Base-by-base conservation (phyloP, 2,888 invertebrate genomes). In the Antheraea assamensis region DNA sequence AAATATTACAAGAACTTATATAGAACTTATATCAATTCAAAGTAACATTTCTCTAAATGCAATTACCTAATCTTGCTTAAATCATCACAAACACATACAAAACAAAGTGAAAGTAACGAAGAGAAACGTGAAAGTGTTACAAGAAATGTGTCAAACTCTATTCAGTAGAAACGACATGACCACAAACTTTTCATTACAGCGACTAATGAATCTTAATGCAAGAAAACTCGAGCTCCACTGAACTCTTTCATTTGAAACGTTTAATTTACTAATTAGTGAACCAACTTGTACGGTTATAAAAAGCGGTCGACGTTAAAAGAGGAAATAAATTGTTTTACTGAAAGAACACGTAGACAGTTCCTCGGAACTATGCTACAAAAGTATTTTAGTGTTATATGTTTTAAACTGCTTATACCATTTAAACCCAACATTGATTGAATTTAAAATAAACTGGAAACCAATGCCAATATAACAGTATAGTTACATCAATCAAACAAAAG, bases 231-330 rank as follows among this genome's bases (percentile, higher is more conserved):
- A 71, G 75, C 78, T 77, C 70, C 17, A 17, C 68, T 70, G 72
- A 81, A 79, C 78, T 77, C 74, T 78, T 83, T 77, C 73, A 68
- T 76, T 75, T 80, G 75, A 79, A 79, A 78, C 80, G 78, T 80
- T 79, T 75, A 80, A 61, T 81, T 81, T 78, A 80, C 77, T 81
- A 82, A 85, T 84, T 83, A 83, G 80, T 77, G 75, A 73, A 76
- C 74, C 77, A 76, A 80, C 77, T 75, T 75, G 70, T 71, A 72
- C 80, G 35, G 35, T 68, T 68, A 68, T 68, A 68, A 68, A 35
- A 68, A 68, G 35, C n/a, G 21, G 68, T 35, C n/a, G 68, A 68
- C 21, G 68, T 35, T 68, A n/a, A 19, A 21, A 35, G 68, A 10
- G 68, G 35, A 61, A 68, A 68, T 35, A 35, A 68, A 68, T 68